Evolutionary conservation across 2,113 vertebrate genomes (phyloP), one percentile per base, ranked within the genome.

Genomic region (Forbesichthys papilliferus): DNA sequence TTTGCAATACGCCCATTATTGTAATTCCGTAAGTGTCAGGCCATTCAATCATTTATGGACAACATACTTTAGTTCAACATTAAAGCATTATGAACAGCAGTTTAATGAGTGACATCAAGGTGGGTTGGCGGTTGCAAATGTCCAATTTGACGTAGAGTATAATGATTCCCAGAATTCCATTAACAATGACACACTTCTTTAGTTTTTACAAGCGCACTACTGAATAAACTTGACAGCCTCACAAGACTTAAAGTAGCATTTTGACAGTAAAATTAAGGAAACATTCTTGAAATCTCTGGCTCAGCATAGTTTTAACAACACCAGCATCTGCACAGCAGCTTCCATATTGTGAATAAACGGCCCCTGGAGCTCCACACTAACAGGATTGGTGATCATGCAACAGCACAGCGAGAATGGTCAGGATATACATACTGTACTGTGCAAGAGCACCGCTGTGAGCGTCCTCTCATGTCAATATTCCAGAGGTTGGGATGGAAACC

Each of bases 371-470:
- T 84, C 69, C 66, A n/a, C 52, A 77, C 69, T 72, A 74, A 84
- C 74, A 79, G 82, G 82, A 86, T 79, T 83, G 88, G 86, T 78
- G 85, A 74, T 92, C 91, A 92, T 93, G 90, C 91, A 93, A 93
- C 91, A 88, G 91, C 91, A 90, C 91, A 91, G 84, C 76, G 84
- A 90, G 86, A 88, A 90, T 89, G 86, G 90, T 90, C 87, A 90
- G 89, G 87, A 85, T 83, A 91, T 92, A 92, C 91, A 92, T 92
- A 92, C 91, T 92, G 91, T 89, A 79, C 87, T 88, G 87, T 86
- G 87, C 87, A 88, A 87, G 89, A 82, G 87, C 81, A 85, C 83
- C 66, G 88, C 83, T 82, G 90, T 88, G 82, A 88, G 88, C 87
- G 79, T 90, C 89, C 83, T 77, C 85, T 86, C 86, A 83, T 89